Evolutionary conservation across 2,888 invertebrate species (phyloP).

Genomic region (Acanthacorydalis orientalis): DNA sequence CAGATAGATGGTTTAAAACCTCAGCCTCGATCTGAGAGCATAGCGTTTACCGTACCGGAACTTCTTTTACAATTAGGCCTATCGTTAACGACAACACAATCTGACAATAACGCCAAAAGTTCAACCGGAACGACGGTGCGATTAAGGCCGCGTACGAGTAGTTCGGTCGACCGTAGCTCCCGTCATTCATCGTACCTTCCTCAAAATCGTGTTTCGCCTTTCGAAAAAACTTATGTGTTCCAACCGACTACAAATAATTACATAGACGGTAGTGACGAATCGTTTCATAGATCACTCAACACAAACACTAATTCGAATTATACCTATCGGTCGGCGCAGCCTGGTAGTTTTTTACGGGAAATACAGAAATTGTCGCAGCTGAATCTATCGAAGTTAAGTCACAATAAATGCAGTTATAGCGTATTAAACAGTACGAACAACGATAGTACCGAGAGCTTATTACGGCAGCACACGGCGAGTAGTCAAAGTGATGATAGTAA

Average conservation of each 20-base stretch:
- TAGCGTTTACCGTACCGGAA: conserved; percentile 46
- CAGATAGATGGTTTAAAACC: conserved; percentile 41
- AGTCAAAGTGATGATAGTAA: conserved; percentile 9
- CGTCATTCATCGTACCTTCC: conserved; percentile 28
- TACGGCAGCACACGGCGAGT: conserved; percentile 21
- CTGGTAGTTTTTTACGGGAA: conserved; percentile 36
- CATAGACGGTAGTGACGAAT: conserved; percentile 24
- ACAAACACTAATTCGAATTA: neutral
- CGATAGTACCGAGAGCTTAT: conserved; percentile 49
- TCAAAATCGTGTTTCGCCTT: conserved; percentile 22
- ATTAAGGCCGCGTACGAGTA: conserved; percentile 21
- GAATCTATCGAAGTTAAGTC: conserved; percentile 45
- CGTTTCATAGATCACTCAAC: conserved; percentile 5
- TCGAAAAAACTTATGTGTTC: conserved; percentile 28
- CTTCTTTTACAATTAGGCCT: neutral
- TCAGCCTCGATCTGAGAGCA: conserved; percentile 49
- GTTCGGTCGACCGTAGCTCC: conserved; percentile 20
- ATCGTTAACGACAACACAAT: conserved; percentile 6
- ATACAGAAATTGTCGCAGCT: conserved; percentile 55
- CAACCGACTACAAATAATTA: conserved; percentile 27
- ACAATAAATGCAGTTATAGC: conserved; percentile 51
- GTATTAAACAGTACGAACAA: conserved; percentile 40
- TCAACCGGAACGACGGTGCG: conserved; percentile 16
- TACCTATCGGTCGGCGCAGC: conserved; percentile 5
- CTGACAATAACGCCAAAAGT: conserved; percentile 8